Conservation (phyloP, 2,797 vertebrate species). For the Aphelocoma californica region DNA sequence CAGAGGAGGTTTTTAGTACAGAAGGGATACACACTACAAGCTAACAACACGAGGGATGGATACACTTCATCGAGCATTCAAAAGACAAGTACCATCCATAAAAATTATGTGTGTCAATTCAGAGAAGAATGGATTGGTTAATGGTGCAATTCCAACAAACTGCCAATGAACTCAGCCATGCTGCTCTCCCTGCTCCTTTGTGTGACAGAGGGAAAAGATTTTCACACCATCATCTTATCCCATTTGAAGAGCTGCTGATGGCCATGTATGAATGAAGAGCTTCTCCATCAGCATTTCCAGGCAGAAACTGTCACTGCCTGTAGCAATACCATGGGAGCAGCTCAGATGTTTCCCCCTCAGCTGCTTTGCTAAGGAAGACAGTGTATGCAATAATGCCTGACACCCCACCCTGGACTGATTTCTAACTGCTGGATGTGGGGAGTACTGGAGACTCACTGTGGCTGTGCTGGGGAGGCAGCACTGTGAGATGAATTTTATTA, state of each 20-base stretch:
- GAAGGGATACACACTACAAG: neutral
- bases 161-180: neutral
- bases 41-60: neutral
- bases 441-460: neutral
- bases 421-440: neutral
- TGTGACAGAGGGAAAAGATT: neutral
- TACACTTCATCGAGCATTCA: neutral
- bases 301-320: neutral
- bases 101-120: neutral
- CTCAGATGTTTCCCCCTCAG: neutral
- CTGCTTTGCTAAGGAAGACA: neutral
- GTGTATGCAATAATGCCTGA: neutral
- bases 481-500: neutral
- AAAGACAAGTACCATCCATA: neutral
- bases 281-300: neutral
- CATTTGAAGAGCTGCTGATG: neutral
- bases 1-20: neutral
- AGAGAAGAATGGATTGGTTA: neutral
- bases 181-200: neutral
- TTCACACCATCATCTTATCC: neutral
- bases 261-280: neutral
- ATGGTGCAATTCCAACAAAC: neutral
- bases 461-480: neutral
- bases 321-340: neutral
- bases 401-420: neutral